Conservation (phyloP, 2,888 invertebrate species). For the Zaprionus bogoriensis region DNA sequence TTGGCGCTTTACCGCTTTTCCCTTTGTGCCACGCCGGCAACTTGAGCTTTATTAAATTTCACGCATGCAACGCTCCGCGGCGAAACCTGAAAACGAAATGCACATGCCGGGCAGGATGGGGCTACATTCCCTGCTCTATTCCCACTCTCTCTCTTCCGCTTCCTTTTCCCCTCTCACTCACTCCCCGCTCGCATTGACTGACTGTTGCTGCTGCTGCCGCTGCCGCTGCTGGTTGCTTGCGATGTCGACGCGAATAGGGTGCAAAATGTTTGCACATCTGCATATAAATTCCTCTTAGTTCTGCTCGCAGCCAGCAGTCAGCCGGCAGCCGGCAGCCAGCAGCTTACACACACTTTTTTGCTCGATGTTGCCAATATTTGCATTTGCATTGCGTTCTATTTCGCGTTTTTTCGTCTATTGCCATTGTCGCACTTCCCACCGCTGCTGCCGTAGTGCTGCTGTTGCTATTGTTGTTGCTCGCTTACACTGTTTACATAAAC, state of each 20-base stretch:
- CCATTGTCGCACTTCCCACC: constrained; percentile 50
- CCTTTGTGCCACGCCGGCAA: constrained; percentile 21
- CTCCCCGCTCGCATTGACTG: not conserved
- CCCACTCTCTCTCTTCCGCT: not conserved
- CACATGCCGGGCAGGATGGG: constrained; percentile 38
- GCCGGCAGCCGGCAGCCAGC: too few species aligned
- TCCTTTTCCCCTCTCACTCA: not conserved
- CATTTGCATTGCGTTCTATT: constrained; percentile 80
- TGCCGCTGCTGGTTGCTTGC: constrained; percentile 21
- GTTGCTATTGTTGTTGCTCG: constrained; percentile 41
- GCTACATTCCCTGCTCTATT: not conserved
- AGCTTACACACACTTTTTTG: constrained; percentile 68
- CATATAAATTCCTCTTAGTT: constrained; percentile 79
- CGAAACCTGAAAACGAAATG: constrained; percentile 73
- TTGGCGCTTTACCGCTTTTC: constrained; percentile 18
- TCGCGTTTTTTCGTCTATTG: constrained; percentile 41
- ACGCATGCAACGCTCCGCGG: constrained; percentile 64
- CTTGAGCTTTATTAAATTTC: constrained; percentile 76
- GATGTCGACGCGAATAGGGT: constrained; percentile 64
- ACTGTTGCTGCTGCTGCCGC: constrained; percentile 11
- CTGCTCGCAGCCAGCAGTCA: constrained; percentile 59
- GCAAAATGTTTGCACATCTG: constrained; percentile 78
- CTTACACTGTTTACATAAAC: constrained; percentile 77
- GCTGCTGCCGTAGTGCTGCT: constrained; percentile 11
- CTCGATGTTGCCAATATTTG: constrained; percentile 76